Conservation (phyloP, 2,888 invertebrate genomes). For the Leucania comma region DNA sequence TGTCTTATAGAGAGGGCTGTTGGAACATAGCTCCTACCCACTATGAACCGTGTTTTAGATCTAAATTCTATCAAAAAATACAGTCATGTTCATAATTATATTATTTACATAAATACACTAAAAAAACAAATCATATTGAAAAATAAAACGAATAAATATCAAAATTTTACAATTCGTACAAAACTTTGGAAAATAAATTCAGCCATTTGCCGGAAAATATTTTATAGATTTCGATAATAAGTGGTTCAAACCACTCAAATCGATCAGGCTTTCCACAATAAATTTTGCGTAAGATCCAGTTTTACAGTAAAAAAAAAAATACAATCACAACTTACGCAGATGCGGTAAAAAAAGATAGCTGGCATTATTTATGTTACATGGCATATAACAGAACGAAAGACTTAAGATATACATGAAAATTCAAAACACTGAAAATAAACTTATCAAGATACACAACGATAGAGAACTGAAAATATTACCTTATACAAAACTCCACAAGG, state of each 20-base stretch:
- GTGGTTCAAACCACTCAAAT: not conserved
- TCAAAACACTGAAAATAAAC: not conserved
- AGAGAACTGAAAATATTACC: not conserved
- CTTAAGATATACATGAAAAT: not conserved
- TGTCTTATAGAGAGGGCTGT: constrained; percentile 26
- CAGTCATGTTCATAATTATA: not conserved
- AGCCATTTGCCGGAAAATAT: not conserved
- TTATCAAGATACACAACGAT: not conserved
- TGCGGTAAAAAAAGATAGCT: not conserved
- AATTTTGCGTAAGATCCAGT: not conserved
- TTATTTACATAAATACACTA: constrained; percentile 5
- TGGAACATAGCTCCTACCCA: constrained; percentile 19
- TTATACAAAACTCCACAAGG: not conserved
- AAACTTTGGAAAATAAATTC: not conserved
- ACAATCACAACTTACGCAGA: not conserved
- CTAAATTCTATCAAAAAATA: constrained; percentile 14
- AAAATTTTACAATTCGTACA: not conserved
- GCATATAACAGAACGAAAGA: not conserved
- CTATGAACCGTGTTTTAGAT: constrained; percentile 41
- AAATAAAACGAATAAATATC: not conserved
- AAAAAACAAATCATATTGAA: not conserved
- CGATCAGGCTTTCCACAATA: not conserved
- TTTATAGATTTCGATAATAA: not conserved
- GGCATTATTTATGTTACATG: not conserved
- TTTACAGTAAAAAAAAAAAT: too few species aligned